A percentile compares a stretch with the other conserved stretches of the same genome.
Evolutionary conservation across 2,113 vertebrate species (phyloP).

Genomic region (Hyla sarda): DNA sequence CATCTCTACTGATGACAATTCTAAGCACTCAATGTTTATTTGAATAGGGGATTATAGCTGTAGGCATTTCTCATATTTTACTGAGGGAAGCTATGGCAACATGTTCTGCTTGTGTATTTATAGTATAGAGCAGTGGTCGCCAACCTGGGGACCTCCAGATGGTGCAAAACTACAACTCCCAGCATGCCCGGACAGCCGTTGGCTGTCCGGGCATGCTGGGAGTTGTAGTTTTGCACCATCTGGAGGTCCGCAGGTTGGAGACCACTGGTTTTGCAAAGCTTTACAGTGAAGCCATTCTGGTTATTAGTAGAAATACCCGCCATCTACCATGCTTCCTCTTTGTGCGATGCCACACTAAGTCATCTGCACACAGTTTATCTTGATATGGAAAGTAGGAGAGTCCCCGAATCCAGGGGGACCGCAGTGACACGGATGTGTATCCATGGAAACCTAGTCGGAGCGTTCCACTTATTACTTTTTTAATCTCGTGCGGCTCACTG

Average conservation of each 20-base stretch:
- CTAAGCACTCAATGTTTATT: background rate
- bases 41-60: background rate
- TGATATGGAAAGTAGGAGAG: background rate
- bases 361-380: background rate
- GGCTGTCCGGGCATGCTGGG: too few species aligned
- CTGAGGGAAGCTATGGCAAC: background rate
- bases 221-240: too few species aligned
- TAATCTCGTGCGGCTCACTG: background rate
- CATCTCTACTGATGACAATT: too few species aligned
- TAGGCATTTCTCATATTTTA: background rate
- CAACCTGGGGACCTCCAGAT: too few species aligned
- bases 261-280: too few species aligned
- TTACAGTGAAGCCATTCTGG: background rate
- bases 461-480: background rate
- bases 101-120: background rate
- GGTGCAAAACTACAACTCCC: too few species aligned
- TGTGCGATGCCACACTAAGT: background rate
- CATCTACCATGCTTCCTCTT: background rate
- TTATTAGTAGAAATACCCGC: background rate
- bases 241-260: too few species aligned
- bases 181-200: too few species aligned
- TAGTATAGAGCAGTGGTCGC: constrained; percentile 25
- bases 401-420: background rate
- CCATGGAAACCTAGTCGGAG: background rate
- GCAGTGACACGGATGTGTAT: background rate